Evolutionary conservation across 2,888 invertebrate genomes (phyloP).

Genomic region (Acleris emargana): DNA sequence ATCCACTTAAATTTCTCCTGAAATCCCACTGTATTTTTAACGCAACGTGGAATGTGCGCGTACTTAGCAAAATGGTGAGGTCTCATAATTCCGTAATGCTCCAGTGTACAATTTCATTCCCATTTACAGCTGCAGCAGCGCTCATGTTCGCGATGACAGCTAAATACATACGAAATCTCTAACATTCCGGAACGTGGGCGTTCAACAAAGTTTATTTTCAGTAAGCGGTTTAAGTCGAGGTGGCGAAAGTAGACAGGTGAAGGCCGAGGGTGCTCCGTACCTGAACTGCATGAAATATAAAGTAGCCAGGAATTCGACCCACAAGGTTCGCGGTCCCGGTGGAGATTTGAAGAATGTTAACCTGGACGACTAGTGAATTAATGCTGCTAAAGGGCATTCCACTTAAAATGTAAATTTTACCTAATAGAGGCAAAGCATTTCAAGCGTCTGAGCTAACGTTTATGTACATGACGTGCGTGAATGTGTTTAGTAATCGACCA

Average conservation of each 20-base stretch:
- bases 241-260: conserved; percentile 56
- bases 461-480: conserved; percentile 10
- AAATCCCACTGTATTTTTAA: conserved; percentile 11
- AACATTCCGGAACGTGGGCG: conserved; percentile 47
- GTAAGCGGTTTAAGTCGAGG: conserved; percentile 56
- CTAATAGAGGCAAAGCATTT: conserved; percentile 16
- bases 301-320: conserved; percentile 31
- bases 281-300: conserved; percentile 37
- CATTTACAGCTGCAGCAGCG: conserved; percentile 25
- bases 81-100: conserved; percentile 24
- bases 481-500: conserved; percentile 24
- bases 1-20: background rate
- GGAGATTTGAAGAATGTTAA: conserved; percentile 32
- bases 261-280: conserved; percentile 46
- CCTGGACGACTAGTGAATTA: conserved; percentile 22
- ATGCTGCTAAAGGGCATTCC: conserved; percentile 17
- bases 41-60: conserved; percentile 7
- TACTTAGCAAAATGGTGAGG: conserved; percentile 22
- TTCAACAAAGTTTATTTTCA: conserved; percentile 61
- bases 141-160: conserved; percentile 41
- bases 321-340: conserved; percentile 22
- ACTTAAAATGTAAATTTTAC: conserved; percentile 28
- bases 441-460: conserved; percentile 6
- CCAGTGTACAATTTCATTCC: conserved; percentile 21
- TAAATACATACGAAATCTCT: conserved; percentile 61